A percentile compares a stretch with the other conserved stretches of the same genome.
Evolutionary conservation across 2,888 invertebrate species (phyloP).

Genomic region (Pogonocherus hispidulus): DNA sequence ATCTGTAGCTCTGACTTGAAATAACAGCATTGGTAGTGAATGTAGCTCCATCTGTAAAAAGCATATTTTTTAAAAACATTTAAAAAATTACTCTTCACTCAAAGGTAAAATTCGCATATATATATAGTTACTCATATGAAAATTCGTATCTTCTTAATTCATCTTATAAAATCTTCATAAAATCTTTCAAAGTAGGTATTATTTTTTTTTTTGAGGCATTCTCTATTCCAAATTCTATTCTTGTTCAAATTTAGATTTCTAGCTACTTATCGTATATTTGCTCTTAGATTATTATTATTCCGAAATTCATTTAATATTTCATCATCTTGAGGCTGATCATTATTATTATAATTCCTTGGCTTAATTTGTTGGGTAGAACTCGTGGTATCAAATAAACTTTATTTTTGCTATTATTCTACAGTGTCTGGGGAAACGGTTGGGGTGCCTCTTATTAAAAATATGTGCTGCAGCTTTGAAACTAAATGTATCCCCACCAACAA

Average conservation of each 20-base stretch:
- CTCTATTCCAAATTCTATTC: no score
- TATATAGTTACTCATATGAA: no score
- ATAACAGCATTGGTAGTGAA: background rate
- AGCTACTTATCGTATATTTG: background rate
- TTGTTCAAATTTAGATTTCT: background rate
- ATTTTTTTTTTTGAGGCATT: background rate
- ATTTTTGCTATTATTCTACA: background rate
- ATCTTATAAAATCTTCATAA: background rate
- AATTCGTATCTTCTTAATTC: background rate
- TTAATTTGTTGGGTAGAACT: background rate
- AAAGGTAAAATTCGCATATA: no score
- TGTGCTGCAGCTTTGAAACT: background rate
- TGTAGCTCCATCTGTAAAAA: no score
- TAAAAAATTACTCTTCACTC: background rate
- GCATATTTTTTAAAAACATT: background rate
- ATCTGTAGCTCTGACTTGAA: background rate
- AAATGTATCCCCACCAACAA: background rate
- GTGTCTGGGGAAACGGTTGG: no score
- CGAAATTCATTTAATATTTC: background rate
- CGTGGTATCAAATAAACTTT: background rate
- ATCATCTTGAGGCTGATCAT: no score
- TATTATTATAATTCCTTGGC: background rate
- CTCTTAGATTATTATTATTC: background rate
- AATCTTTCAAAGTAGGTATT: background rate
- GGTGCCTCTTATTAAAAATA: background rate